phyloP scores from a whole-genome alignment of 92 coral and sea anemone species.

The Epizoanthus stellaris region DNA sequence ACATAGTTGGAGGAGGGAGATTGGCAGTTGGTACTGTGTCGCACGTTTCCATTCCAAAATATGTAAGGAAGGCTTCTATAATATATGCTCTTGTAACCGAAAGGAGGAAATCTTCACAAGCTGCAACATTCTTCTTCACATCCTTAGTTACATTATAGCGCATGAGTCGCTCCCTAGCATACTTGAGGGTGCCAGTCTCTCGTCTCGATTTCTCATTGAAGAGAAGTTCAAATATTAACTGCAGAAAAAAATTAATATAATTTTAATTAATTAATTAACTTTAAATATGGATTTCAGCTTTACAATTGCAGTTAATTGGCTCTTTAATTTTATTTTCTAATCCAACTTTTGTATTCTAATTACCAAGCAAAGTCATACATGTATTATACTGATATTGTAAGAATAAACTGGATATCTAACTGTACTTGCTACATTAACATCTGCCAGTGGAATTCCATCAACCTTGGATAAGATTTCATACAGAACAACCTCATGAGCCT shows the following conservation, averaged over 20 bases:
- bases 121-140: conserved; percentile 50
- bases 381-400: no score
- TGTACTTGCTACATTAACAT: no score
- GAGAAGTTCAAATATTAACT: conserved; percentile 30
- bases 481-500: no score
- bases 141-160: conserved; percentile 38
- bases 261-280: not conserved
- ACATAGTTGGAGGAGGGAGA: conserved; percentile 3
- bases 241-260: not conserved
- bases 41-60: conserved; percentile 37
- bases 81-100: conserved; percentile 37
- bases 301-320: not conserved
- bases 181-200: conserved; percentile 44
- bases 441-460: conserved; percentile 12
- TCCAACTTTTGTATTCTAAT: no score
- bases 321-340: no score
- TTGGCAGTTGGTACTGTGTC: conserved; percentile 5
- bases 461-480: conserved; percentile 9
- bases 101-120: conserved; percentile 37
- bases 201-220: conserved; percentile 26
- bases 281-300: not conserved
- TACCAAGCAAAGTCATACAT: no score
- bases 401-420: no score
- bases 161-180: conserved; percentile 38
- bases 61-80: conserved; percentile 37